phyloP scores from a whole-genome alignment of 2,797 vertebrate genomes.

The Rhinatrema bivittatum region DNA sequence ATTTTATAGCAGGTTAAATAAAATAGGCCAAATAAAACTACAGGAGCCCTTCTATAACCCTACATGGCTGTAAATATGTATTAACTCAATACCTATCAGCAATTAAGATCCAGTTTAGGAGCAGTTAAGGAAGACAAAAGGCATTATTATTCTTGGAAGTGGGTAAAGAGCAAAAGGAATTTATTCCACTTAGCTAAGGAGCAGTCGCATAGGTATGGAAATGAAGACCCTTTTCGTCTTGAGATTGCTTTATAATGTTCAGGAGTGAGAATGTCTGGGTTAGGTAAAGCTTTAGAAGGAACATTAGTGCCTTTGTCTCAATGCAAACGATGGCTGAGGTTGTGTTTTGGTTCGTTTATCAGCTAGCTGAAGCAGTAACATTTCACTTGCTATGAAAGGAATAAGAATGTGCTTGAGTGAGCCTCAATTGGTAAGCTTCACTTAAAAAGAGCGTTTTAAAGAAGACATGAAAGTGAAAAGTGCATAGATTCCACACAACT shows the following conservation, averaged over 20 bases:
- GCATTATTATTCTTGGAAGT: conserved; percentile 65
- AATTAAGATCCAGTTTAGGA: conserved; percentile 71
- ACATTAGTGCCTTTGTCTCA: conserved; percentile 50
- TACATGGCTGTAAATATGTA: conserved; percentile 87
- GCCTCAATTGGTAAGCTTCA: conserved; percentile 48
- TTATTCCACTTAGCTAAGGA: conserved; percentile 85
- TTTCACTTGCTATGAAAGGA: conserved; percentile 52
- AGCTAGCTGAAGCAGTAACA: conserved; percentile 57
- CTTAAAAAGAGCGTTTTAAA: conserved; percentile 52
- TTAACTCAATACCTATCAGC: conserved; percentile 83
- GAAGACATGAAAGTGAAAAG: conserved; percentile 20
- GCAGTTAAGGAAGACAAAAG: conserved; percentile 78
- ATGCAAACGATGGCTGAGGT: conserved; percentile 55
- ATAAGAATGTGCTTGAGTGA: conserved; percentile 57
- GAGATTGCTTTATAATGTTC: conserved; percentile 27
- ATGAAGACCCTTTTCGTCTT: conserved; percentile 52
- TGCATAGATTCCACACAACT: conserved; percentile 25
- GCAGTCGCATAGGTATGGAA: conserved; percentile 76
- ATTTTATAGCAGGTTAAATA: conserved; percentile 77
- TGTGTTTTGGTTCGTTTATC: conserved; percentile 55
- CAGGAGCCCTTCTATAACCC: conserved; percentile 75
- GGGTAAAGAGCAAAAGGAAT: conserved; percentile 70
- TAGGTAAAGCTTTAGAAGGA: conserved; percentile 40
- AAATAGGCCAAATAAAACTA: conserved; percentile 79
- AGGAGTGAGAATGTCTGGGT: conserved; percentile 54